Evolutionary conservation across 2,797 vertebrate genomes (phyloP), one percentile per base, ranked within the genome.

Genomic region (Protosalanx chinensis): DNA sequence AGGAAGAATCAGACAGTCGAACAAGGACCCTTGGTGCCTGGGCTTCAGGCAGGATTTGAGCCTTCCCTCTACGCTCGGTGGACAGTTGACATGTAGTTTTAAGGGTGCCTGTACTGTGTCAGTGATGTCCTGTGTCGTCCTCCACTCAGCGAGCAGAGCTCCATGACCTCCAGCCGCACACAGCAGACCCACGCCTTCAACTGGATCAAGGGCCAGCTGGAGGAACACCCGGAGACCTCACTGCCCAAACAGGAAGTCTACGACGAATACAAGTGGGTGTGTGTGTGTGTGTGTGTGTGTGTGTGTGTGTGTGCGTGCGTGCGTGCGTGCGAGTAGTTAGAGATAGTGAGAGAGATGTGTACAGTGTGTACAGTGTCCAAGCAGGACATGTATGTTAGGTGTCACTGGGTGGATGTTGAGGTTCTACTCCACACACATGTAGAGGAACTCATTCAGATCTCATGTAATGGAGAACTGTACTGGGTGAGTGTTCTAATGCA

Each of bases 191-290:
- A 99, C 6, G 98, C 97, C 27, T 98, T 98, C 89, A 95, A 91
- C 32, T 99, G 98, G 98, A 99, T 99, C 87, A 95, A 94, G 76
- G 96, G 94, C 88, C 95, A 98, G 80, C 87, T 99, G 83, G 97
- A 99, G 85, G 98, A 99, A 89, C 95, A 98, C 77, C 94, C 96
- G 0, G 98, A 99, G 89, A 99, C 97, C 2, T 99, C 98, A 61
- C 95, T 99, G 27, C 98, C 98, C 83, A 99, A 99, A 85, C 96
- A 99, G 90, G 97, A 99, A 82, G 98, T 99, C 78, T 98, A 98
- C 46, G 96, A 99, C 78, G 98, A 99, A 81, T 99, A 99, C 91
- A 98, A 99, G 98, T 99, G 90, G 89, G 96, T 93, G 35, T 15
- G 16, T 67, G 63, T 70, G 35, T 15, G 49, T 46, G 3, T n/a